Evolutionary conservation across 2,797 vertebrate species (phyloP), one percentile per base, ranked within the genome.

Genomic region (Vireo griseus): DNA sequence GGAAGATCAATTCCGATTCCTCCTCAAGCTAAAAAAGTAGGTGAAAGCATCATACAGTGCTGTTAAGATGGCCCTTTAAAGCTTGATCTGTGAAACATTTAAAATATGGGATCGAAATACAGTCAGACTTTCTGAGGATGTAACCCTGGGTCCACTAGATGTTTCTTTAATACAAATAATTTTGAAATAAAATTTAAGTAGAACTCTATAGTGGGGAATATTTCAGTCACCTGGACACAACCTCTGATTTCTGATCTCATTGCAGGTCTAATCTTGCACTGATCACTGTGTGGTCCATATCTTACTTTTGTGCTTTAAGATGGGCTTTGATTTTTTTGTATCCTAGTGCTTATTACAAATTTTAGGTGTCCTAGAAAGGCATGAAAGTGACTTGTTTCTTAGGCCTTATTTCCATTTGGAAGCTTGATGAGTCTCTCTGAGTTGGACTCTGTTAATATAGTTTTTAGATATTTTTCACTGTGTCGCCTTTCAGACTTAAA

Each of bases 1-100:
- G 99, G 99, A 92, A 98, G 98, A 82, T 98, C 99, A 1, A 98
- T 99, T 28, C 95, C 96, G 73, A 99, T 99, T 89, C 99, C 99
- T 6, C 95, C 96, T 50, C 57, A 77, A 18, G 98, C 99, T 82
- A 99, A 98, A 96, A 99, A 99, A 97, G 99, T 99, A 96, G 77
- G 98, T 91, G 45, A 52, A 92, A 45, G 4, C 48, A 48, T 68
- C 72, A 89, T 79, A 19, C 2, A 48, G 0, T 87, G 48, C 13
- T 74, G 25, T 16, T 81, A n/a, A 65, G 19, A 21, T 13, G 3
- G 9, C 31, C 81, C 39, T 65, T 74, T 45, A 81, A 88, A 80
- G 9, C 28, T 73, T 82, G 11, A 35, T 55, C 52, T 5, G 1
- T 69, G 76, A 84, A 86, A 35, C 5, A 31, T 50, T 78, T 86